These are phyloP conservation scores for Oreochromis mossambicus DNA, from an alignment of 2,797 vertebrate species.

Conservation along the genomic window DNA sequence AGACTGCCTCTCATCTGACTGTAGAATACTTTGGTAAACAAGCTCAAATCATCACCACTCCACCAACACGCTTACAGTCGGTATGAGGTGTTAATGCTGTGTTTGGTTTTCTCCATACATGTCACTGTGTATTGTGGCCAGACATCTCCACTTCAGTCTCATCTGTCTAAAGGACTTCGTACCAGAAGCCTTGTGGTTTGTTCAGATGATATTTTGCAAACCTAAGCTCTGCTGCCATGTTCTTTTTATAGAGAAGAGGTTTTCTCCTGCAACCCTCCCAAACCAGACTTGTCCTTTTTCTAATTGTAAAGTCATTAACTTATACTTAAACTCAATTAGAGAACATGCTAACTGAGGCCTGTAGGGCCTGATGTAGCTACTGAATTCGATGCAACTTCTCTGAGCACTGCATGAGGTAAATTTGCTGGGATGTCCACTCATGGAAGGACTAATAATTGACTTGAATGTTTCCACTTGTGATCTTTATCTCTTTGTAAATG, in stretches of 20 bases:
- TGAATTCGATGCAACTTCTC: accelerated
- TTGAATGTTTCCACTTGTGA: not conserved
- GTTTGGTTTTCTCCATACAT: not conserved
- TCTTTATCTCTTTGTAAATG: not conserved
- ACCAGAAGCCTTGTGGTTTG: not conserved
- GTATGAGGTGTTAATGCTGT: not conserved
- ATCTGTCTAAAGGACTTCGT: not conserved
- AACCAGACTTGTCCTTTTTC: not conserved
- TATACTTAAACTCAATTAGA: not conserved
- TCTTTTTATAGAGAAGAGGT: not conserved
- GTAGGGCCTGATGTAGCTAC: not conserved
- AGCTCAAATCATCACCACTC: not conserved
- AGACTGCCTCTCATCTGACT: not conserved
- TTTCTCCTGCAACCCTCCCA: not conserved
- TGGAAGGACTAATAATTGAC: not conserved
- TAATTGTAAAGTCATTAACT: not conserved
- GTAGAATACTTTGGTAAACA: not conserved
- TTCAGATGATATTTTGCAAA: not conserved
- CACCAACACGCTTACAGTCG: not conserved
- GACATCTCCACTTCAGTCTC: not conserved
- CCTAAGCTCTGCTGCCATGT: not conserved
- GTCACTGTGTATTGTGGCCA: not conserved
- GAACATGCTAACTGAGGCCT: not conserved
- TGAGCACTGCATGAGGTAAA: not conserved
- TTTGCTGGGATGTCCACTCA: not conserved